Conservation (phyloP, 2,797 vertebrate species). For the Gobio occitaniae region DNA sequence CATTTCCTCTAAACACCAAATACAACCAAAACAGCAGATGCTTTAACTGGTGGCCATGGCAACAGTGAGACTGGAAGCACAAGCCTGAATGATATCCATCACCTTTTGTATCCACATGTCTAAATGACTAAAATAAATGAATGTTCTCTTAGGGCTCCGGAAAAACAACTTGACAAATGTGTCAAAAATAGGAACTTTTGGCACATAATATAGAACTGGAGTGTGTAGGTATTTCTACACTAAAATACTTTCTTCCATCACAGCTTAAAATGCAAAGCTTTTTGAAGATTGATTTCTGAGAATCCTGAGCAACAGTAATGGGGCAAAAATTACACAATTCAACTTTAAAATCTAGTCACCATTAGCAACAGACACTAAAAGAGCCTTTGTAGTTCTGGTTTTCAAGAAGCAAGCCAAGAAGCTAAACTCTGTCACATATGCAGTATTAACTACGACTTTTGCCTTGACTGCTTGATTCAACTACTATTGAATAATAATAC, state of each 20-base stretch:
- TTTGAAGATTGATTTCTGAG: background rate
- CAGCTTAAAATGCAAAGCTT: background rate
- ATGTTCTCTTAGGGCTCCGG: background rate
- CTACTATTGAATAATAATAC: too few species aligned
- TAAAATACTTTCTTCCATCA: background rate
- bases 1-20: background rate
- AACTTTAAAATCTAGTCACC: background rate
- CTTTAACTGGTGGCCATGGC: slow-evolving; percentile 32
- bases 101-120: background rate
- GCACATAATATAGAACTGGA: background rate
- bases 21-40: slow-evolving; percentile 17
- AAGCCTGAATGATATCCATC: background rate
- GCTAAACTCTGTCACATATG: background rate
- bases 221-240: background rate
- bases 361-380: background rate
- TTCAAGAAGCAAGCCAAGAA: background rate
- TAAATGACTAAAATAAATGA: slow-evolving; percentile 5
- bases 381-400: background rate
- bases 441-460: background rate
- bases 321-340: background rate
- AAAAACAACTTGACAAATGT: background rate
- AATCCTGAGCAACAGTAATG: background rate
- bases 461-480: too few species aligned
- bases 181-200: background rate
- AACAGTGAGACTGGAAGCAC: slow-evolving; percentile 19